Evolutionary conservation across 2,888 invertebrate genomes (phyloP).

Genomic region (Dioctria linearis): DNA sequence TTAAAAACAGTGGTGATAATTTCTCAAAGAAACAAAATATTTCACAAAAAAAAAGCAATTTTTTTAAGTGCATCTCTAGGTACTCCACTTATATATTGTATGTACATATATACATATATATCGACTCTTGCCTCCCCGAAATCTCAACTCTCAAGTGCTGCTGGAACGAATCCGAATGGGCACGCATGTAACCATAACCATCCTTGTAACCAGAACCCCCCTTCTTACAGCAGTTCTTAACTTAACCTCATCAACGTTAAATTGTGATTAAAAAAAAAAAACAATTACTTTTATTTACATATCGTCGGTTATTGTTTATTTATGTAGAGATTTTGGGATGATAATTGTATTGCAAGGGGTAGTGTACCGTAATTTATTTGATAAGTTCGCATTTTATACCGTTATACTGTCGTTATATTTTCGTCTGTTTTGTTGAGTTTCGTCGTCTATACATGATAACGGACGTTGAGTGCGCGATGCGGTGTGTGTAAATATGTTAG

Average conservation of each 20-base stretch:
- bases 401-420: slow-evolving; percentile 16
- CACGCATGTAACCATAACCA: slow-evolving; percentile 34
- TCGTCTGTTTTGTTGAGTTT: slow-evolving; percentile 16
- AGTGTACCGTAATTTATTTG: background rate
- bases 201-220: background rate
- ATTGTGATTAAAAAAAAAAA: slow-evolving; percentile 38
- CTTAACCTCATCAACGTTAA: slow-evolving; percentile 35
- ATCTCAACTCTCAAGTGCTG: background rate
- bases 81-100: slow-evolving; percentile 7
- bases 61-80: slow-evolving; percentile 13
- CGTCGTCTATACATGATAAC: too few relatives aligned
- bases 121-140: background rate
- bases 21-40: too few relatives aligned
- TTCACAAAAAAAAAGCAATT: too few relatives aligned
- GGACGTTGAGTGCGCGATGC: background rate
- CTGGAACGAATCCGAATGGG: background rate
- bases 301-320: slow-evolving; percentile 1
- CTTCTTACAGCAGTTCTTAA: too few relatives aligned
- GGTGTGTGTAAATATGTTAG: background rate
- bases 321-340: slow-evolving; percentile 11
- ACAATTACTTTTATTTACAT: background rate
- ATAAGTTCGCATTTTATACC: background rate
- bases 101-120: background rate
- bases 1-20: too few relatives aligned
- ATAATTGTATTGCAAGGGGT: slow-evolving; percentile 1